Evolutionary conservation across 2,113 vertebrate species (phyloP), one percentile per base, ranked within the genome.

Genomic region (Pseudopipra pipra): DNA sequence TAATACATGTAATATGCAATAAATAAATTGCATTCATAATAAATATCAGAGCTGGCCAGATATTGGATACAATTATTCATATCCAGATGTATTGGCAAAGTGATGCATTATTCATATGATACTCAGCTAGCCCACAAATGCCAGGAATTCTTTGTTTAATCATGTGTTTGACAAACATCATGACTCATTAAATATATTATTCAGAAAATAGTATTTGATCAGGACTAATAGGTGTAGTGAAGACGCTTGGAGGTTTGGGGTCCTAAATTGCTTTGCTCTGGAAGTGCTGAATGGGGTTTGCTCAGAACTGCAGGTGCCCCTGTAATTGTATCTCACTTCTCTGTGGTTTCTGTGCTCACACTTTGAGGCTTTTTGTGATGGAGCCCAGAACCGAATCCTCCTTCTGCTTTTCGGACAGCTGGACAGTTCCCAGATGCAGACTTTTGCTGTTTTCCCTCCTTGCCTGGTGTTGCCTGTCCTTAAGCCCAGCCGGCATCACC

Each of bases 71-170:
- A 87, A 93, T 93, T 91, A 93, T 94, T 95, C 95, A 90, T 52
- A 77, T 37, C 75, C 93, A 92, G 79, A 82, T 63, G 28, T 63
- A 62, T 80, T 90, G 87, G 91, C 51, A 4, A 87, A 89, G 30
- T 22, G 47, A 90, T 96, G 89, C 84, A 93, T 97, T 96, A 96
- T 97, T 95, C 95, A 96, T 93, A 19, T 66, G 23, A 24, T 51
- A 4, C 81, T 92, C 89, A 93, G 93, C 87, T n/a, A 87, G 89
- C 90, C 79, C 92, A 65, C 27, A 9, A 63, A 89, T 77, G 95
- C 89, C 95, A 95, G 93, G 90, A 83, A 94, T 96, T 95, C 95
- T 96, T 93, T 97, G 91, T 96, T 96, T 96, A 96, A 96, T 95
- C 94, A 93, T 96, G 93, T 96, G 90, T 96, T 97, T 96, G 93